phyloP scores from a whole-genome alignment of 2,888 invertebrate genomes.

The Cantharis nigra region DNA sequence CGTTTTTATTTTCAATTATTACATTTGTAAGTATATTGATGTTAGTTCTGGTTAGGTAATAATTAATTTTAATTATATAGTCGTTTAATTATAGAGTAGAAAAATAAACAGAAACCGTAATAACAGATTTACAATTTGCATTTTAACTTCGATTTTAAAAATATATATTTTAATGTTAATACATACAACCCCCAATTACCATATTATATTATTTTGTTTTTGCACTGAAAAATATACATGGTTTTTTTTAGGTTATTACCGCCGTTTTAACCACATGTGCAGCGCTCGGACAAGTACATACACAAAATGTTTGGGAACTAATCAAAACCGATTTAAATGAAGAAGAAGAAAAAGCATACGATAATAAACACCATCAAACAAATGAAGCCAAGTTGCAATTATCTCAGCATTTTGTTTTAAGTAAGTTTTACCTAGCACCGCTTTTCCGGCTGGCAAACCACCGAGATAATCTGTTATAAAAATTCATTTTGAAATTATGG shows the following conservation, averaged over 20 bases:
- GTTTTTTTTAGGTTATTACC: constrained; percentile 40
- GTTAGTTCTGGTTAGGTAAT: not conserved
- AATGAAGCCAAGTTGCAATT: constrained; percentile 38
- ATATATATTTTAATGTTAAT: too few species aligned
- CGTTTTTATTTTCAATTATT: constrained; percentile 40
- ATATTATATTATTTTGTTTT: too few species aligned
- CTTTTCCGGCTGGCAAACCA: too few species aligned
- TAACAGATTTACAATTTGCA: too few species aligned
- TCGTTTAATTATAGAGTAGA: not conserved
- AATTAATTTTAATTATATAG: not conserved
- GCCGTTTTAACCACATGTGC: constrained; percentile 44
- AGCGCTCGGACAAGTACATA: constrained; percentile 44
- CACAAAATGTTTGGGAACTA: constrained; percentile 44
- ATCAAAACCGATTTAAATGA: constrained; percentile 44
- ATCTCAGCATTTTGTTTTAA: constrained; percentile 38
- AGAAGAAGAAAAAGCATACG: constrained; percentile 38
- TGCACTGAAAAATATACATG: too few species aligned
- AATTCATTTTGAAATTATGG: too few species aligned
- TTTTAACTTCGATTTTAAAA: not conserved
- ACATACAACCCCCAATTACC: too few species aligned
- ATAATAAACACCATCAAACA: constrained; percentile 27
- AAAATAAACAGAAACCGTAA: not conserved
- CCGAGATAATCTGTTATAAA: too few species aligned
- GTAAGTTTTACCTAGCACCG: constrained; percentile 37
- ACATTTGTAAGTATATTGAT: constrained; percentile 42